phyloP scores from a whole-genome alignment of 2,888 invertebrate species.

The Hybos culiciformis region DNA sequence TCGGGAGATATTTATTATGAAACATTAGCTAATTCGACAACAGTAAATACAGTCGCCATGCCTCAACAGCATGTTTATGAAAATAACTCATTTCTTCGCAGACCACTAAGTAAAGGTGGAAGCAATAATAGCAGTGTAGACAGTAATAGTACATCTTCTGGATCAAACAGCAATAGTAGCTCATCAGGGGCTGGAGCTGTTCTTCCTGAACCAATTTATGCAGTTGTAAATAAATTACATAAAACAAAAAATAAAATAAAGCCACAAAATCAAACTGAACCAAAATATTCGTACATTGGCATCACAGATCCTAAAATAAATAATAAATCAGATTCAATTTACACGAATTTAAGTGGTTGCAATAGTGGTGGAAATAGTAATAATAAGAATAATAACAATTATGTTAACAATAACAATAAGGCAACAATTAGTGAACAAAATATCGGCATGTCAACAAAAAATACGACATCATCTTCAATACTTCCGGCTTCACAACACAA shows the following conservation, averaged over 20 bases:
- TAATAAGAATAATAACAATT: constrained; percentile 15
- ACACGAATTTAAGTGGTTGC: constrained; percentile 9
- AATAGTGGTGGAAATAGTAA: constrained; percentile 11
- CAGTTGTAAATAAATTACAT: constrained; percentile 35
- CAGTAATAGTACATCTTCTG: constrained; percentile 11
- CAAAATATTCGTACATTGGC: constrained; percentile 25
- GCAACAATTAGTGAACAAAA: too few relatives aligned
- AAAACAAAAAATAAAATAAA: constrained; percentile 35
- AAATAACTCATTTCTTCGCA: constrained; percentile 27
- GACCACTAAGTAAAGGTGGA: constrained; percentile 14
- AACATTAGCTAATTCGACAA: constrained; percentile 16
- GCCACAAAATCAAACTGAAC: constrained; percentile 14
- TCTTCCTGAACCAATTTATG: constrained; percentile 32
- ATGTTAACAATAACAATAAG: constrained; percentile 11
- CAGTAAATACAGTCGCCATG: constrained; percentile 7
- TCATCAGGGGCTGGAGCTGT: constrained; percentile 5
- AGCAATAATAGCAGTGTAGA: constrained; percentile 10
- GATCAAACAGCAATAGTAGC: background rate
- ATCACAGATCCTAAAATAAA: constrained; percentile 21
- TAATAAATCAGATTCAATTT: constrained; percentile 12
- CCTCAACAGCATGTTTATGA: constrained; percentile 25
- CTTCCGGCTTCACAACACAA: too few relatives aligned
- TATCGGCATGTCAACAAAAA: too few relatives aligned
- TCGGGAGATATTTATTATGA: constrained; percentile 15
- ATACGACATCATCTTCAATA: constrained; percentile 31